Evolutionary conservation across 1,140 invertebrate species (phyloP).

Genomic region (Battus philenor): DNA sequence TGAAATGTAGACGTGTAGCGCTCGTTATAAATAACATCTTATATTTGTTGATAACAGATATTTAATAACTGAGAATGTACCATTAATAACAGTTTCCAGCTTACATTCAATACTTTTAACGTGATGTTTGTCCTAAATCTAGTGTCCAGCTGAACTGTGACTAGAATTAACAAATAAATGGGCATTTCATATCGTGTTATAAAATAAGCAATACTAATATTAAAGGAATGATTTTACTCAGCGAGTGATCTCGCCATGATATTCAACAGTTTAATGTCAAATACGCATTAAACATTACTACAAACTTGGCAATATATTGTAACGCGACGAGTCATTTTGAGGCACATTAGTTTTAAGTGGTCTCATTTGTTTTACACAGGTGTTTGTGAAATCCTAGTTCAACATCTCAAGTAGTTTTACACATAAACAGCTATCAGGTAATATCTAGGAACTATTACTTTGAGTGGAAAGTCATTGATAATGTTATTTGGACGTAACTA

Average conservation of each 20-base stretch:
- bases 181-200: constrained; percentile 23
- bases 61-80: too few relatives aligned
- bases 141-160: constrained; percentile 61
- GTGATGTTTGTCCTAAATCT: constrained; percentile 33
- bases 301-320: not conserved
- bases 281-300: not conserved
- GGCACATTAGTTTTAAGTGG: not conserved
- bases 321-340: not conserved
- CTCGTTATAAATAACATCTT: too few relatives aligned
- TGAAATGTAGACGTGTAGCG: too few relatives aligned
- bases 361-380: not conserved
- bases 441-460: constrained; percentile 14
- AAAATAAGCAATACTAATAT: constrained; percentile 8
- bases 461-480: not conserved
- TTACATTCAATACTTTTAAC: constrained; percentile 4
- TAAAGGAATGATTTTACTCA: constrained; percentile 21
- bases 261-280: not conserved
- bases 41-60: too few relatives aligned
- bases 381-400: too few relatives aligned
- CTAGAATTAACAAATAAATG: constrained; percentile 48
- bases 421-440: constrained; percentile 7
- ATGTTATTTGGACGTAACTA: not conserved
- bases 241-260: too few relatives aligned
- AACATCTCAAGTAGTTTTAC: not conserved
- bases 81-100: constrained; percentile 2